These are phyloP conservation scores for Cyphomyrus plagiostoma DNA, from an alignment of 2,113 vertebrate genomes.

Conservation along the genomic window DNA sequence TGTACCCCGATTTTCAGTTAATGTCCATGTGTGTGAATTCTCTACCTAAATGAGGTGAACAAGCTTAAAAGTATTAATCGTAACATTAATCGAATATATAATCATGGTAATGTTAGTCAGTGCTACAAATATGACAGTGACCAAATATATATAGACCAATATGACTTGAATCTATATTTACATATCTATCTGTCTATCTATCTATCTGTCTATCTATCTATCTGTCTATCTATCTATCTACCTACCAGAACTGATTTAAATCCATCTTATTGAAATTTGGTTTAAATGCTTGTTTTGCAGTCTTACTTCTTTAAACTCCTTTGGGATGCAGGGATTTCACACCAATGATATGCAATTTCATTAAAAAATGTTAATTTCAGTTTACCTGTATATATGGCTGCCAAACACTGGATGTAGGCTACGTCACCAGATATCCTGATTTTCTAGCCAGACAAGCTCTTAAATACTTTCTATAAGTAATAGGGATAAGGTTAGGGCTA, in stretches of 20 bases:
- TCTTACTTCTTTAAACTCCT: neutral
- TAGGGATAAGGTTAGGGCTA: neutral
- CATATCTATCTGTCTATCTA: neutral
- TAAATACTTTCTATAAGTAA: neutral
- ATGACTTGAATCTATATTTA: too few relatives aligned
- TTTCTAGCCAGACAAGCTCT: neutral
- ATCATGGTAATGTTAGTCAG: neutral
- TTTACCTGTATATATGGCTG: neutral
- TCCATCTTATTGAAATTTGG: neutral
- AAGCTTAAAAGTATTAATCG: neutral
- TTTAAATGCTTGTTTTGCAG: neutral
- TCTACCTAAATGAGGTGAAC: neutral
- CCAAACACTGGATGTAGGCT: neutral
- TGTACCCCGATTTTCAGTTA: neutral
- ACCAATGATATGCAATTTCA: neutral
- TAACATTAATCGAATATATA: neutral
- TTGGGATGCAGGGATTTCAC: neutral
- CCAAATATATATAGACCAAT: too few relatives aligned
- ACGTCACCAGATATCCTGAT: neutral
- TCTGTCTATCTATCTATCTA: neutral
- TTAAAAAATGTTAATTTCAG: neutral
- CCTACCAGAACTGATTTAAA: neutral
- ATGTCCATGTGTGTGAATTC: neutral
- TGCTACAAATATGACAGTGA: neutral
- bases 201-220: neutral